Conservation (phyloP, 92 coral and sea anemone species). For the Parazoanthus swiftii region DNA sequence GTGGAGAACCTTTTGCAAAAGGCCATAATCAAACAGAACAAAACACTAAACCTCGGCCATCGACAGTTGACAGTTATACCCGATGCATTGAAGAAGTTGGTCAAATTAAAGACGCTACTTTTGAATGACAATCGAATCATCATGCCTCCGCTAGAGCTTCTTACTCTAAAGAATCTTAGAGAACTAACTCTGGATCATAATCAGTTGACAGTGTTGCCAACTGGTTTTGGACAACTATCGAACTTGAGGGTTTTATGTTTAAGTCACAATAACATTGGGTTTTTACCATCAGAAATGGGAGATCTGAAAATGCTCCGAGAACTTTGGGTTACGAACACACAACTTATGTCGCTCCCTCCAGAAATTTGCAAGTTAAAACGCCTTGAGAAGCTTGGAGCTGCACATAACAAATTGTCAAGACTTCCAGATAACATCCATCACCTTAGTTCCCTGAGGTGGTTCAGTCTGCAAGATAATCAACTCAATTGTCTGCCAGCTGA, state of each 20-base stretch:
- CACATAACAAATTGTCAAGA: slow-evolving; percentile 68
- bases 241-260: slow-evolving; percentile 74
- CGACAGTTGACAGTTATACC: slow-evolving; percentile 91
- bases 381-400: slow-evolving; percentile 89
- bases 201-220: slow-evolving; percentile 90
- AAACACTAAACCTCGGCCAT: slow-evolving; percentile 81
- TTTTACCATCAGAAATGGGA: slow-evolving; percentile 88
- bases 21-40: slow-evolving; percentile 60
- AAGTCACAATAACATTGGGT: slow-evolving; percentile 93
- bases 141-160: slow-evolving; percentile 95
- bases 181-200: slow-evolving; percentile 87
- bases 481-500: slow-evolving; percentile 66
- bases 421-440: slow-evolving; percentile 75
- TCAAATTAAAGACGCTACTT: slow-evolving; percentile 63
- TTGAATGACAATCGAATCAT: slow-evolving; percentile 89
- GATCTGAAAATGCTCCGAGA: slow-evolving; percentile 71
- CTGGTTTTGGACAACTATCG: slow-evolving; percentile 86
- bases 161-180: slow-evolving; percentile 70
- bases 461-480: slow-evolving; percentile 73
- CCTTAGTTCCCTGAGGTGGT: slow-evolving; percentile 73
- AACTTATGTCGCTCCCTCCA: slow-evolving; percentile 90
- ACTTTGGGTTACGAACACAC: slow-evolving; percentile 88
- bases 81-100: slow-evolving; percentile 70
- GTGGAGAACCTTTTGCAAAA: slow-evolving; percentile 70
- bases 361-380: slow-evolving; percentile 78